A percentile compares a stretch with the other conserved stretches of the same genome.
Conservation (phyloP, 23 tunicate genomes). For the Ciona savignyi region DNA sequence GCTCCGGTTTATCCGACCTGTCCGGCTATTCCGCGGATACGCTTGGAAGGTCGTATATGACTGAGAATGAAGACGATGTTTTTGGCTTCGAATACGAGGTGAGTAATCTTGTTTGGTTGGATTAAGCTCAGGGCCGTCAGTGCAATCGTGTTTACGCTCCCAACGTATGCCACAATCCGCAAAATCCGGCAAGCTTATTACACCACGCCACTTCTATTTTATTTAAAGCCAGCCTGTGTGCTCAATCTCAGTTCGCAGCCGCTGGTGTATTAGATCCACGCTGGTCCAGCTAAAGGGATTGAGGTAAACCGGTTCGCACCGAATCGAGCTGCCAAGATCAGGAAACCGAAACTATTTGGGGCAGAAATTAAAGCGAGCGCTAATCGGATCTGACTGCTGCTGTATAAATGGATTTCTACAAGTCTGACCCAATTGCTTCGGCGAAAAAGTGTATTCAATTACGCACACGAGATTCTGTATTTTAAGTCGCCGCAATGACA, state of each 20-base stretch:
- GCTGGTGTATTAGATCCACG: neutral
- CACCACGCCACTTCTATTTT: neutral
- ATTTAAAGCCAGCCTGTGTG: too few species aligned
- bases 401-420: neutral
- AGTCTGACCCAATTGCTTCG: neutral
- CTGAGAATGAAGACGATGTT: slow-evolving; percentile 22
- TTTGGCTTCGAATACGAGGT: slow-evolving; percentile 37
- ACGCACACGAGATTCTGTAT: too few species aligned
- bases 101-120: neutral
- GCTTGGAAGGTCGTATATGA: neutral
- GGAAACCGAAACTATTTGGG: neutral
- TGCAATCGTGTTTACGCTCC: neutral
- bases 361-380: neutral
- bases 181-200: neutral
- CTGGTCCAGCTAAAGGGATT: neutral
- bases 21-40: neutral
- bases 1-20: slow-evolving; percentile 12
- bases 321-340: neutral
- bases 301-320: neutral
- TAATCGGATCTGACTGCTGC: neutral
- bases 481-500: too few species aligned
- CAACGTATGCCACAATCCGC: neutral
- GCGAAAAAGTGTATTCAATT: neutral
- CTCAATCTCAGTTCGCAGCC: too few species aligned
- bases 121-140: neutral